Conservation (phyloP, 1,140 invertebrate species). For the Cyrtorhinus lividipennis region DNA sequence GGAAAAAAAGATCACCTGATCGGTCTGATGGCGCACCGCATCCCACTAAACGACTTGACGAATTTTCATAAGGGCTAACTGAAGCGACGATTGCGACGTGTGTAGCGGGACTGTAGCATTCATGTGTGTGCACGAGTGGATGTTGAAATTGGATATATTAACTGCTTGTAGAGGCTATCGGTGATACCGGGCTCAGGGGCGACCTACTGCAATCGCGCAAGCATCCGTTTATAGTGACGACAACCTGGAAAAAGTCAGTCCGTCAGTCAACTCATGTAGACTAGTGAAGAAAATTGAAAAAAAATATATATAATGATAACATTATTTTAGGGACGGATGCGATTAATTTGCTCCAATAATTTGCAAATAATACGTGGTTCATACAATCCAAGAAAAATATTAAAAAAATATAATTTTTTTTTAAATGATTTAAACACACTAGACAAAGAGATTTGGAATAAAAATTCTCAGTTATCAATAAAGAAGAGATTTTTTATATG, state of each 20-base stretch:
- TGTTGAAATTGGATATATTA: slow-evolving; percentile 33
- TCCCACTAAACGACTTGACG: neutral
- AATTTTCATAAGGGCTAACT: slow-evolving; percentile 9
- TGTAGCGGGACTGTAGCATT: slow-evolving; percentile 8
- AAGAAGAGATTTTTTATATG: too few relatives aligned
- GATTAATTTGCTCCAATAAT: too few relatives aligned
- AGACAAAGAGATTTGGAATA: too few relatives aligned
- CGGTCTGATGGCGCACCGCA: neutral
- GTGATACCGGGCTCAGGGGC: slow-evolving; percentile 64
- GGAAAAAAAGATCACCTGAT: neutral
- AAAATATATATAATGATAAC: too few relatives aligned
- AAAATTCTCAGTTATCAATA: too few relatives aligned
- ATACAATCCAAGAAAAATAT: too few relatives aligned
- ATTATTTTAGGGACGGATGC: too few relatives aligned
- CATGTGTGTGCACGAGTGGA: slow-evolving; percentile 15
- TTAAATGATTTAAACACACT: too few relatives aligned
- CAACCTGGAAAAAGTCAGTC: slow-evolving; percentile 36
- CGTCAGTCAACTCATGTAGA: too few relatives aligned
- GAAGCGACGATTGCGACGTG: slow-evolving; percentile 18
- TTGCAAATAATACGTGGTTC: too few relatives aligned
- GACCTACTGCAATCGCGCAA: slow-evolving; percentile 65
- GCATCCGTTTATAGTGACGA: slow-evolving; percentile 81
- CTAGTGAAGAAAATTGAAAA: too few relatives aligned
- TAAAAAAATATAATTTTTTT: too few relatives aligned
- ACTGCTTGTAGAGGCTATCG: slow-evolving; percentile 77